Percentiles rank a stretch among this genome's conserved stretches.
These are phyloP conservation scores for Drosophila suboccidentalis DNA, from an alignment of 2,888 invertebrate species.

Conservation along the genomic window DNA sequence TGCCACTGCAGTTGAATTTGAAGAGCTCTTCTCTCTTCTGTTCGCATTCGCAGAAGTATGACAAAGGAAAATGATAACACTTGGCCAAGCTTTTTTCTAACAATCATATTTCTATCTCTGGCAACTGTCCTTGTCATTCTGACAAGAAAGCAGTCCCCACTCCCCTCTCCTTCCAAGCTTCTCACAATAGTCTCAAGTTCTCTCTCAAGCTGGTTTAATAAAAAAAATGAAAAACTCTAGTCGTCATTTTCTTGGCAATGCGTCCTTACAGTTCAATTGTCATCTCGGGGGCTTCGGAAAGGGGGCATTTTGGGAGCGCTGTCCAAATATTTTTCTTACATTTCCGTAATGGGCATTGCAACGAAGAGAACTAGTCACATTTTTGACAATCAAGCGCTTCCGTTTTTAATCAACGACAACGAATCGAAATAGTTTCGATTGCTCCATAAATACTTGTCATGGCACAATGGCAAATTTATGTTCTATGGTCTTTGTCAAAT, in stretches of 20 bases:
- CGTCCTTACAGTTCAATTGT: constrained; percentile 68
- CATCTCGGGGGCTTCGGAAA: constrained; percentile 8
- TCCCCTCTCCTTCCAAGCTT: background rate
- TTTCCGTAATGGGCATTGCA: constrained; percentile 47
- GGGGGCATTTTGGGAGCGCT: constrained; percentile 9
- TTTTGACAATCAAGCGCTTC: constrained; percentile 53
- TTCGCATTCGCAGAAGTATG: constrained; percentile 35
- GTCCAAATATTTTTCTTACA: constrained; percentile 65
- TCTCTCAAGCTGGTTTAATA: constrained; percentile 2
- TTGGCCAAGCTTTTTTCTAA: constrained; percentile 36
- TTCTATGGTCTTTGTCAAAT: constrained; percentile 33
- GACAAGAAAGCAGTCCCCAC: constrained; percentile 60
- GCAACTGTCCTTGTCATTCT: constrained; percentile 60
- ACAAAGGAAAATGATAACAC: constrained; percentile 64
- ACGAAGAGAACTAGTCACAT: constrained; percentile 26
- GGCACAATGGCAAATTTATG: constrained; percentile 51
- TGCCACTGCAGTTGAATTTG: constrained; percentile 49
- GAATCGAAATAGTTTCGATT: constrained; percentile 62
- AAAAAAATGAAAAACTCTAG: constrained; percentile 53
- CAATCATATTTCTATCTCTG: constrained; percentile 47
- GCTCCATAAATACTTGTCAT: constrained; percentile 73
- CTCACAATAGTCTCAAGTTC: background rate
- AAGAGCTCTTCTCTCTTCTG: constrained; percentile 29
- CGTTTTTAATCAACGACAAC: constrained; percentile 61
- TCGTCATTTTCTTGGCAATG: constrained; percentile 76